These are phyloP conservation scores for Mustelus asterias DNA, from an alignment of 2,113 vertebrate genomes.

Conservation along the genomic window DNA sequence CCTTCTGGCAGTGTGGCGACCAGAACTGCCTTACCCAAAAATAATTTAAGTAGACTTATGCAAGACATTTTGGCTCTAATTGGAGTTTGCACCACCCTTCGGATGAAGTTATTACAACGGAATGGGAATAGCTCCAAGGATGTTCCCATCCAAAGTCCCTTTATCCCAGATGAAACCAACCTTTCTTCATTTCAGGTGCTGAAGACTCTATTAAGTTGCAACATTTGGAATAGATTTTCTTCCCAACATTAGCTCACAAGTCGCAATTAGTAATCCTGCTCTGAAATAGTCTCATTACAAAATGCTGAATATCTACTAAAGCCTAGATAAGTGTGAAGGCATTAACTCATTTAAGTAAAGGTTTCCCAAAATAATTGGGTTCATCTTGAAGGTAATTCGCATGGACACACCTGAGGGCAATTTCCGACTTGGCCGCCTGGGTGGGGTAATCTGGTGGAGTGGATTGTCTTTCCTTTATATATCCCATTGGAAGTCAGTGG, in stretches of 20 bases:
- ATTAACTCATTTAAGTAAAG: neutral
- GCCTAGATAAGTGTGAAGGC: neutral
- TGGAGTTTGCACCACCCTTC: neutral
- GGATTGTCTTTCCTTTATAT: neutral
- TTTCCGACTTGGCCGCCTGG: too few relatives aligned
- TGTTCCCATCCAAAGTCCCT: neutral
- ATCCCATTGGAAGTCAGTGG: neutral
- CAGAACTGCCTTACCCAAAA: too few relatives aligned
- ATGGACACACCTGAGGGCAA: neutral
- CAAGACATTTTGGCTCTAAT: neutral
- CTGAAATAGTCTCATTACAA: neutral
- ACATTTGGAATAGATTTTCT: neutral
- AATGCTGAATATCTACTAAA: neutral
- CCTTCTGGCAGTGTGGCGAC: too few relatives aligned
- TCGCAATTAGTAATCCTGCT: neutral
- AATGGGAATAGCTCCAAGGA: neutral
- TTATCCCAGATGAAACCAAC: neutral
- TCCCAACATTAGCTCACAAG: neutral
- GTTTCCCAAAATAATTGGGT: neutral
- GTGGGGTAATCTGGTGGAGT: neutral
- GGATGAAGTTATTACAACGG: neutral
- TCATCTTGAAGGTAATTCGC: neutral
- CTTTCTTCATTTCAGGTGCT: neutral
- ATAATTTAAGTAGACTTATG: neutral
- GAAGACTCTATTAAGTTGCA: neutral